These are phyloP conservation scores for Scotopteryx bipunctaria DNA, from an alignment of 2,888 invertebrate genomes.

Conservation along the genomic window DNA sequence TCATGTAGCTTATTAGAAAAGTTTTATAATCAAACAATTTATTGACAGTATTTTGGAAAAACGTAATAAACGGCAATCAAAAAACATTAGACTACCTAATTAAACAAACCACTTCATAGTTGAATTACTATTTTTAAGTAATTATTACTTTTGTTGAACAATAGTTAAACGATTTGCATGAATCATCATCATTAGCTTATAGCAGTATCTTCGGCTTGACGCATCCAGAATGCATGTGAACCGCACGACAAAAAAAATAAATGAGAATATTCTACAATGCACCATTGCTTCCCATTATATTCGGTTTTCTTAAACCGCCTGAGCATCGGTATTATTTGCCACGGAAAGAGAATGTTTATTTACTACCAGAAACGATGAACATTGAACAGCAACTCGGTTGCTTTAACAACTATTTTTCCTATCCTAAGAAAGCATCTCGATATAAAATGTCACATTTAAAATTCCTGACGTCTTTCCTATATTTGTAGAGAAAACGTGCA, in stretches of 20 bases:
- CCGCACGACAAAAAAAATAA: slow-evolving; percentile 17
- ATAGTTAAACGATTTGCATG: background rate
- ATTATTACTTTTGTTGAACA: too few species aligned
- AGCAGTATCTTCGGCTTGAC: too few species aligned
- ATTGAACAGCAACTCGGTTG: background rate
- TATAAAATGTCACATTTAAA: slow-evolving; percentile 22
- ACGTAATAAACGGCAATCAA: too few species aligned
- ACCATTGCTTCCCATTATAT: too few species aligned
- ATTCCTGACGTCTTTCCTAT: slow-evolving; percentile 12
- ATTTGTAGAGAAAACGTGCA: slow-evolving; percentile 20
- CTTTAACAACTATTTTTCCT: slow-evolving; percentile 3
- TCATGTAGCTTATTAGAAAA: background rate
- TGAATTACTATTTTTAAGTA: too few species aligned
- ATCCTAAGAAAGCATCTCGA: background rate
- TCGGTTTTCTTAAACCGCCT: too few species aligned
- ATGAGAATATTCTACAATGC: slow-evolving; percentile 11
- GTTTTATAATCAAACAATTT: background rate
- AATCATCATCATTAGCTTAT: too few species aligned
- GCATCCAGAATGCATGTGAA: slow-evolving; percentile 6
- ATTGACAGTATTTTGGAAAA: too few species aligned
- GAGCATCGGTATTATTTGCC: too few species aligned
- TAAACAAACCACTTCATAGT: too few species aligned
- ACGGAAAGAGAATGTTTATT: background rate
- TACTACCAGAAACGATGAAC: slow-evolving; percentile 1
- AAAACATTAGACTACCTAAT: too few species aligned